Conservation (phyloP, 1,140 invertebrate species). For the Ceratina australensis region DNA sequence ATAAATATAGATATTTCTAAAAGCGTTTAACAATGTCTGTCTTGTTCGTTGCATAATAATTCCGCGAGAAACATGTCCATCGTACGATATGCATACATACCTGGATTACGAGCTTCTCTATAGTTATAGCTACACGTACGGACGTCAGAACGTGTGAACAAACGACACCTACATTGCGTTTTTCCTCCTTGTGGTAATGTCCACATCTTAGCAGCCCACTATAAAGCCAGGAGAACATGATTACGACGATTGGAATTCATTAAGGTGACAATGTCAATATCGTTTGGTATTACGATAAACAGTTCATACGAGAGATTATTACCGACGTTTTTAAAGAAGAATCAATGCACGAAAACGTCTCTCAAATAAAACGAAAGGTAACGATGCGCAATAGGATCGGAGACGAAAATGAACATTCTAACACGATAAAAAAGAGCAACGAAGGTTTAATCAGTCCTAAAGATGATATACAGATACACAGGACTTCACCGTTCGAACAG, state of each 20-base stretch:
- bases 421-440: too few relatives aligned
- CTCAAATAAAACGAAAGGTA: too few relatives aligned
- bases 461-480: too few relatives aligned
- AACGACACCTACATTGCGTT: slow-evolving; percentile 7
- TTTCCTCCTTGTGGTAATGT: slow-evolving; percentile 18
- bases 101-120: background rate
- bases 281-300: background rate
- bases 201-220: background rate
- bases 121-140: background rate
- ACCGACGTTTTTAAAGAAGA: too few relatives aligned
- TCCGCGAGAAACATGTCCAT: background rate
- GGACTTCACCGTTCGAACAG: too few relatives aligned
- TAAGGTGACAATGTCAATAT: background rate
- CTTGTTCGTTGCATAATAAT: slow-evolving; percentile 3
- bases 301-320: background rate
- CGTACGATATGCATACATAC: background rate
- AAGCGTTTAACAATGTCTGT: too few relatives aligned
- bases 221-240: background rate
- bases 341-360: too few relatives aligned
- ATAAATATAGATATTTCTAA: too few relatives aligned
- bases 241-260: slow-evolving; percentile 11
- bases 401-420: too few relatives aligned
- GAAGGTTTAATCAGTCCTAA: too few relatives aligned
- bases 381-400: too few relatives aligned
- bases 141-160: slow-evolving; percentile 18